Conservation (phyloP, 2,797 vertebrate species). For the Alcedo quadribrachys region DNA sequence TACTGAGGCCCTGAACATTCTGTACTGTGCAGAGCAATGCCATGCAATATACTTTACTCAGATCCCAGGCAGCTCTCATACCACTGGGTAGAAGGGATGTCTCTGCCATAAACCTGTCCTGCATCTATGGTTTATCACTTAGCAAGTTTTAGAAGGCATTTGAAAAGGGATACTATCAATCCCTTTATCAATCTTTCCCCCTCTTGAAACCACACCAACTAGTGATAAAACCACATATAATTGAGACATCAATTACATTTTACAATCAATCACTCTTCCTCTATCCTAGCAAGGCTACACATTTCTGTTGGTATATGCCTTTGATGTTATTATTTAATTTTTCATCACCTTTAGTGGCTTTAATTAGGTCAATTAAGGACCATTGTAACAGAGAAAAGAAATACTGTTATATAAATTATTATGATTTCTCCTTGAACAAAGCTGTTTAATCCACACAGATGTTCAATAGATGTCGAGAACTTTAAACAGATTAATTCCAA, state of each 20-base stretch:
- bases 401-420: neutral
- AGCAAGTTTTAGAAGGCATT: neutral
- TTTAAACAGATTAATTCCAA: slow-evolving; percentile 12
- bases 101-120: neutral
- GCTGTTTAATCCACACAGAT: neutral
- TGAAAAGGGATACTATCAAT: neutral
- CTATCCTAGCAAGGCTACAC: neutral
- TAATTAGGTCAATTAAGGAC: neutral
- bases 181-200: neutral
- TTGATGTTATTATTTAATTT: neutral
- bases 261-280: neutral
- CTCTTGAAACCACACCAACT: neutral
- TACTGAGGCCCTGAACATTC: neutral
- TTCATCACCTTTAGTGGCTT: neutral
- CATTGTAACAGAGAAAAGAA: neutral
- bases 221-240: neutral
- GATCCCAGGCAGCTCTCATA: neutral
- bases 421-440: neutral
- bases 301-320: neutral
- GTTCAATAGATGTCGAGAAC: neutral
- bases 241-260: neutral
- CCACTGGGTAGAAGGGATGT: neutral
- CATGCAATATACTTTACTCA: neutral
- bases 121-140: neutral
- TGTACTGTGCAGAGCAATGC: neutral